Conservation (phyloP, 2,797 vertebrate genomes). For the Phylloscopus collybita region DNA sequence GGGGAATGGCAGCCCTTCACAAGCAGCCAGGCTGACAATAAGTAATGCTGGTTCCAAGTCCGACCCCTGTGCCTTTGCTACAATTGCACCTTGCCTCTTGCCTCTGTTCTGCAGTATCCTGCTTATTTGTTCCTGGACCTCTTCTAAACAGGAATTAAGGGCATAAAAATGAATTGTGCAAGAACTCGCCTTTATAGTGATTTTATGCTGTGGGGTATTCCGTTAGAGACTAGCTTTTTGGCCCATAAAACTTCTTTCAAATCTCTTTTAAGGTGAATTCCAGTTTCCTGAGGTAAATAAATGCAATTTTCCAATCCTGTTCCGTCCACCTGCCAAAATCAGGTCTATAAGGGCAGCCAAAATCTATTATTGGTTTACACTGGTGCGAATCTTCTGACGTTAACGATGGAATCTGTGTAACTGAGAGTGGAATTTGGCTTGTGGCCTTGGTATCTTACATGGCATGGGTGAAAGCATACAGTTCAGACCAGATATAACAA, state of each 20-base stretch:
- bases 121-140: neutral
- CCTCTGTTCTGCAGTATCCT: neutral
- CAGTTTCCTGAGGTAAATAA: constrained; percentile 36
- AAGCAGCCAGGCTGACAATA: neutral
- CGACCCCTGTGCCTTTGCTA: neutral
- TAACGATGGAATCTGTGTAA: constrained; percentile 20
- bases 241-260: neutral
- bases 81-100: neutral
- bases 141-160: neutral
- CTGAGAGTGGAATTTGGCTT: constrained; percentile 35
- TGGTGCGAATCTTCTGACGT: neutral
- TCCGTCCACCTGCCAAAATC: neutral
- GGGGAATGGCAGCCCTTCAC: neutral
- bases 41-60: neutral
- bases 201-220: constrained; percentile 25
- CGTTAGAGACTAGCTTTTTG: constrained; percentile 12
- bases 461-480: neutral
- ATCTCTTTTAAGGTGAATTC: constrained; percentile 7
- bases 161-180: neutral
- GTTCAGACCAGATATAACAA: neutral
- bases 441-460: neutral
- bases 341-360: constrained; percentile 15
- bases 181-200: neutral
- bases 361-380: constrained; percentile 51
- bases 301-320: neutral